phyloP scores from a whole-genome alignment of 2,113 vertebrate species.

The Pedionomus torquatus region DNA sequence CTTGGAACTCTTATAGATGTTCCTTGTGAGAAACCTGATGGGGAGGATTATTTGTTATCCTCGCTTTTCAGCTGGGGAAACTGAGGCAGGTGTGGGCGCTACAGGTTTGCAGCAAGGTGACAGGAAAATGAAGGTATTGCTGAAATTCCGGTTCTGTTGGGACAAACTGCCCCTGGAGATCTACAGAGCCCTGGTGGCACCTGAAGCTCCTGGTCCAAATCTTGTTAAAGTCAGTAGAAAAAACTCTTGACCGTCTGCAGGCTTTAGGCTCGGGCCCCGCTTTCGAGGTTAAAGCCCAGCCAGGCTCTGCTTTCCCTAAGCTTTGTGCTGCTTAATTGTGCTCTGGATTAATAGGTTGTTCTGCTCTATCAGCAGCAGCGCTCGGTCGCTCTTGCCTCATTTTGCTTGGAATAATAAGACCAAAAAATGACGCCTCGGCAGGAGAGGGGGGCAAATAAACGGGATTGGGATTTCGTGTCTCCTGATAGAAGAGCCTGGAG shows the following conservation, averaged over 20 bases:
- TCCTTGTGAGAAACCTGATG: background rate
- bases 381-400: constrained; percentile 47
- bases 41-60: background rate
- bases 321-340: constrained; percentile 47
- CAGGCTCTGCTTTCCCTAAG: background rate
- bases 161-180: background rate
- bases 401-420: constrained; percentile 54
- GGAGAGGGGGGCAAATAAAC: background rate
- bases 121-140: background rate
- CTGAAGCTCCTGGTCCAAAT: background rate
- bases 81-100: background rate
- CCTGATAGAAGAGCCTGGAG: background rate
- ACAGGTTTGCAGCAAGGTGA: background rate
- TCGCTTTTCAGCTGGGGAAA: background rate
- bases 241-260: background rate
- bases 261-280: background rate
- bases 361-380: constrained; percentile 50
- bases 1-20: background rate
- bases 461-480: background rate
- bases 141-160: background rate
- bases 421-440: constrained; percentile 14
- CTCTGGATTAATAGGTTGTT: constrained; percentile 53
- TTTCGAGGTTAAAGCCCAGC: background rate
- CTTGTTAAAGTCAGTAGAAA: background rate
- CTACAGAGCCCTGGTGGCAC: background rate